A percentile compares a stretch with the other conserved stretches of the same genome.
Evolutionary conservation across 2,888 invertebrate genomes (phyloP).

Genomic region (Crossocerus cetratus): DNA sequence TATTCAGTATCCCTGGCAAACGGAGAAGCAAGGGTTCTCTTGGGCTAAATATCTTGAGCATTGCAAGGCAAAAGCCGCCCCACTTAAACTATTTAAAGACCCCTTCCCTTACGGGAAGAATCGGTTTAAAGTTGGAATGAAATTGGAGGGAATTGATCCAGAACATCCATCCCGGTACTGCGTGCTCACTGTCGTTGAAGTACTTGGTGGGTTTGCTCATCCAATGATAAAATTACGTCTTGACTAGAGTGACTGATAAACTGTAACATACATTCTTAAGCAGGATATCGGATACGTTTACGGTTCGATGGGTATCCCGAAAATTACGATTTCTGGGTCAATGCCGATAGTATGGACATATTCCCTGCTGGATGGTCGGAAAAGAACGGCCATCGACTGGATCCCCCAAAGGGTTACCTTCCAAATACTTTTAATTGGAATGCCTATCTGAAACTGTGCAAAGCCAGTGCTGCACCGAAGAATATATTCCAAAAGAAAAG

Average conservation of each 20-base stretch:
- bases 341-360: conserved; percentile 93
- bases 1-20: conserved; percentile 83
- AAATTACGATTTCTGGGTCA: conserved; percentile 95
- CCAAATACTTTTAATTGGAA: conserved; percentile 87
- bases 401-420: conserved; percentile 86
- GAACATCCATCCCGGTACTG: conserved; percentile 93
- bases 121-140: conserved; percentile 90
- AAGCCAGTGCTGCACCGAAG: conserved; percentile 87
- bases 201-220: conserved; percentile 75
- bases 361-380: conserved; percentile 97
- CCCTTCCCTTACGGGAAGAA: conserved; percentile 88
- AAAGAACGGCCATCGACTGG: conserved; percentile 86
- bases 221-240: too few relatives aligned
- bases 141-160: conserved; percentile 95
- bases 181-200: conserved; percentile 90
- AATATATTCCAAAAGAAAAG: conserved; percentile 86
- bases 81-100: conserved; percentile 87
- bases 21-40: conserved; percentile 85
- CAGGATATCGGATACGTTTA: conserved; percentile 89
- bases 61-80: conserved; percentile 85
- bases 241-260: too few relatives aligned
- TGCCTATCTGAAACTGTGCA: conserved; percentile 87
- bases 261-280: neutral
- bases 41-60: conserved; percentile 88
- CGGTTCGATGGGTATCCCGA: conserved; percentile 95